These are phyloP conservation scores for Apeltes quadracus DNA, from an alignment of 2,113 vertebrate species.

Conservation along the genomic window DNA sequence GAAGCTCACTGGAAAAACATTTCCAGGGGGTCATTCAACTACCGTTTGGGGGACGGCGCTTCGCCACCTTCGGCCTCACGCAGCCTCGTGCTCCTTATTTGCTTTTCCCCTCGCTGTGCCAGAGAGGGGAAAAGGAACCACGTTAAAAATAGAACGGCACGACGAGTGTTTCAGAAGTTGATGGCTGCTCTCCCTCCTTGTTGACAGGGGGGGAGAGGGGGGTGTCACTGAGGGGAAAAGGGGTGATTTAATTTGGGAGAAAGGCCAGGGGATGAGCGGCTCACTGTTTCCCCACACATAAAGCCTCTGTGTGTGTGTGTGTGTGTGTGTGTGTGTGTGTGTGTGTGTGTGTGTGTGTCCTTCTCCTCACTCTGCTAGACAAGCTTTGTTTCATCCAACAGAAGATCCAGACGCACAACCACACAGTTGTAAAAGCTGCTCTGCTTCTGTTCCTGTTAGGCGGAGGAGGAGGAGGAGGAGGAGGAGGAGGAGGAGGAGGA, in stretches of 20 bases:
- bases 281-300: constrained; percentile 70
- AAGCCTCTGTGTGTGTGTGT: constrained; percentile 43
- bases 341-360: constrained; percentile 35
- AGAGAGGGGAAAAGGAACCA: neutral
- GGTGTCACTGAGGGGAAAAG: constrained; percentile 49
- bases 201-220: constrained; percentile 28
- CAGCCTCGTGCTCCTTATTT: neutral
- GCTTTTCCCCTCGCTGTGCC: neutral
- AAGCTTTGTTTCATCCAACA: constrained; percentile 42
- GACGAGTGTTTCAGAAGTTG: constrained; percentile 7
- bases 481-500: neutral
- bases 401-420: constrained; percentile 38
- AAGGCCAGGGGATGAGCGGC: constrained; percentile 57
- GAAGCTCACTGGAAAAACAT: constrained; percentile 55
- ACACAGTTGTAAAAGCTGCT: constrained; percentile 42
- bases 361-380: constrained; percentile 37
- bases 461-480: neutral
- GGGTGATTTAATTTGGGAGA: constrained; percentile 62
- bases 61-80: neutral
- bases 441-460: constrained; percentile 17
- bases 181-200: constrained; percentile 2
- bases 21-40: constrained; percentile 21
- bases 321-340: constrained; percentile 35
- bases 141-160: neutral
- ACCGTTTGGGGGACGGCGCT: neutral